These are phyloP conservation scores for Pterobdella sp. DNA, from an alignment of 2,888 invertebrate genomes.

Conservation along the genomic window DNA sequence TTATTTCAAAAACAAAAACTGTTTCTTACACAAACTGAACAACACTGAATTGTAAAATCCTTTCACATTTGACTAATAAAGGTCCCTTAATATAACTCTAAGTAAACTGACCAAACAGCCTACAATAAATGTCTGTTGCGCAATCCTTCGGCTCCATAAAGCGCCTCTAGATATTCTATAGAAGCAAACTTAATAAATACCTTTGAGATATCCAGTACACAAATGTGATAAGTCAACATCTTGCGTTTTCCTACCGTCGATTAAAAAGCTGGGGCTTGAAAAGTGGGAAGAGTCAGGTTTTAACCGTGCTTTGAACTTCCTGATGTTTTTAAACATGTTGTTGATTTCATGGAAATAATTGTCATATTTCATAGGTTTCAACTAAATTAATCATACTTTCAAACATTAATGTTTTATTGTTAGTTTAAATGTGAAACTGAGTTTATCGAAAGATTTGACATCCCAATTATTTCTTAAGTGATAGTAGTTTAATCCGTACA, in stretches of 20 bases:
- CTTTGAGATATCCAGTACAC: conserved; percentile 18
- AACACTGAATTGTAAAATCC: too few relatives aligned
- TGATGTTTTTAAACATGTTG: too few relatives aligned
- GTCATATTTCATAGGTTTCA: too few relatives aligned
- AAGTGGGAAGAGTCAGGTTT: conserved; percentile 9
- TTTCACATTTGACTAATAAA: too few relatives aligned
- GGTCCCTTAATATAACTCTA: not conserved
- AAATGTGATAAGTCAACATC: conserved; percentile 20
- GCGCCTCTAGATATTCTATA: not conserved
- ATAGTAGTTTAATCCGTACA: not conserved
- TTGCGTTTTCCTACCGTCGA: not conserved
- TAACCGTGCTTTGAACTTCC: conserved; percentile 9
- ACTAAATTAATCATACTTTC: too few relatives aligned
- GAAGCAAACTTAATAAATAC: not conserved
- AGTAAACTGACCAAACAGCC: not conserved
- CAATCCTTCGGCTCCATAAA: not conserved
- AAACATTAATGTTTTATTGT: too few relatives aligned
- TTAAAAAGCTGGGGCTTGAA: not conserved
- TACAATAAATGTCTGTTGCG: not conserved
- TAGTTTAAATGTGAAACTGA: too few relatives aligned
- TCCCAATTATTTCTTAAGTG: too few relatives aligned
- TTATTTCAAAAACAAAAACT: too few relatives aligned
- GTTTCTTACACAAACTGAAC: too few relatives aligned
- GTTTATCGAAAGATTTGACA: too few relatives aligned
- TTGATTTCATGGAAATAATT: too few relatives aligned